Evolutionary conservation across 2,797 vertebrate genomes (phyloP).

Genomic region (Nasua narica): DNA sequence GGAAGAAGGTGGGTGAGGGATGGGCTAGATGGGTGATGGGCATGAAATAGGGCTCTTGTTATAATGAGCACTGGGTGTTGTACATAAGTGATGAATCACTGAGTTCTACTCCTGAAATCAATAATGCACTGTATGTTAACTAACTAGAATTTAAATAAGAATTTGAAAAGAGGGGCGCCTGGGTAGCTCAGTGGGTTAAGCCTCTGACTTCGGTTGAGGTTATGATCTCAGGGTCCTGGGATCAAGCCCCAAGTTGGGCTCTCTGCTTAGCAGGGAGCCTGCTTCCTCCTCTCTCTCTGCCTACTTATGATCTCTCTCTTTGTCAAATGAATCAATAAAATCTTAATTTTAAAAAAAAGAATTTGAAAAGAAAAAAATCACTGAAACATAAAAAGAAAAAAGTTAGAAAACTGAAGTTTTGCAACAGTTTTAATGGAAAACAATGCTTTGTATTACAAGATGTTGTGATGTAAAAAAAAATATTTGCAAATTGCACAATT

Average conservation of each 20-base stretch:
- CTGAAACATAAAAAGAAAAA: background rate
- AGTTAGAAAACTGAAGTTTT: slow-evolving; percentile 16
- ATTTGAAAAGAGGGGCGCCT: background rate
- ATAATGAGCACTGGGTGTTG: background rate
- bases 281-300: too few relatives aligned
- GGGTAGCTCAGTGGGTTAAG: too few relatives aligned
- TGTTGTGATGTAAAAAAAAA: slow-evolving; percentile 9
- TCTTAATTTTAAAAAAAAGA: too few relatives aligned
- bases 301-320: too few relatives aligned
- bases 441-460: slow-evolving; percentile 9
- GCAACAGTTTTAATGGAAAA: slow-evolving; percentile 32
- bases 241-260: too few relatives aligned
- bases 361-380: background rate
- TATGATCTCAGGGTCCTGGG: too few relatives aligned
- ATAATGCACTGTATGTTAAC: background rate
- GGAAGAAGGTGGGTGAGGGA: background rate
- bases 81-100: background rate
- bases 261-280: too few relatives aligned
- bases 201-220: too few relatives aligned
- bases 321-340: too few relatives aligned
- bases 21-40: background rate
- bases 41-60: background rate
- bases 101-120: background rate
- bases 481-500: slow-evolving; percentile 53
- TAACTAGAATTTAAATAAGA: background rate